phyloP scores from a whole-genome alignment of 2,113 vertebrate species.

The Proteles cristata region DNA sequence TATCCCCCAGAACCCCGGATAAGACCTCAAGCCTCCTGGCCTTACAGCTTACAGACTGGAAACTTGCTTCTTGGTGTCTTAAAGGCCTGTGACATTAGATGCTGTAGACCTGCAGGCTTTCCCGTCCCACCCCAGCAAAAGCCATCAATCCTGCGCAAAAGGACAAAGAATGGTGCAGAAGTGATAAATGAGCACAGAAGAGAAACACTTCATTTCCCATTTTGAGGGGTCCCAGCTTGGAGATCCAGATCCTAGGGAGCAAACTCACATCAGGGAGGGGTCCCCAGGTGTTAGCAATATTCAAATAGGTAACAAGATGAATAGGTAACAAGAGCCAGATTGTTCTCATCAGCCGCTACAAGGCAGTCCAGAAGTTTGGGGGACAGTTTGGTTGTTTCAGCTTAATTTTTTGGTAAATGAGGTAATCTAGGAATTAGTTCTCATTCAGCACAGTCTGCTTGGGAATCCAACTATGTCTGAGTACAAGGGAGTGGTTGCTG shows the following conservation, averaged over 20 bases:
- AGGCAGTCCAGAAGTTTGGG: background rate
- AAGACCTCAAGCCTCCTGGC: background rate
- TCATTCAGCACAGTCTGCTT: background rate
- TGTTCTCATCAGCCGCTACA: fast-evolving
- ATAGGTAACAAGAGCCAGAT: fast-evolving
- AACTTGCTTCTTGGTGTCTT: background rate
- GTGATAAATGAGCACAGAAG: background rate
- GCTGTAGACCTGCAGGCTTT: background rate
- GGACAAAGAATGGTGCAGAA: background rate
- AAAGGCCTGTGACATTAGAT: background rate
- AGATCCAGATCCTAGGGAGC: background rate
- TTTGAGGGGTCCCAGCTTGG: background rate
- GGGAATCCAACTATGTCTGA: background rate
- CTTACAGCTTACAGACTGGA: background rate
- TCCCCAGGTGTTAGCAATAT: background rate
- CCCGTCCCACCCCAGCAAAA: background rate
- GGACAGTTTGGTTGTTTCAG: background rate
- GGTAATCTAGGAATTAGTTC: background rate
- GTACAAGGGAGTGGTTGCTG: no score
- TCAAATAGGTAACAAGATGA: background rate
- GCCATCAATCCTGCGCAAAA: background rate
- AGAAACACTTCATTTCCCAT: background rate
- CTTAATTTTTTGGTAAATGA: background rate
- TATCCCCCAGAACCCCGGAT: background rate
- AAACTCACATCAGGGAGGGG: background rate